Evolutionary conservation across 2,797 vertebrate species (phyloP).

Genomic region (Geotrypetes seraphini): DNA sequence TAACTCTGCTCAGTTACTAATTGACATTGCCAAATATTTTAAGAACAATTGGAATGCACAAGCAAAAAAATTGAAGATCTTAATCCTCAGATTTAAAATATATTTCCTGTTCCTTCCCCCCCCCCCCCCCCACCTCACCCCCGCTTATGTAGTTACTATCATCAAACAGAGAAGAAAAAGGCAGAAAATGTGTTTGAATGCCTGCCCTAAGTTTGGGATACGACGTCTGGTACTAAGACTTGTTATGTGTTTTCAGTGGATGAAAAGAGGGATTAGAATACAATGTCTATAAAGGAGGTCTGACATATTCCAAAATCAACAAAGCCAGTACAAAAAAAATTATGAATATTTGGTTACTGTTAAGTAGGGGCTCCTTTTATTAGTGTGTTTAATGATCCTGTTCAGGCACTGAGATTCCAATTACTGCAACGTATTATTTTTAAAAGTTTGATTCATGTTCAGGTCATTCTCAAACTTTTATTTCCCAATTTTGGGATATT

Average conservation of each 20-base stretch:
- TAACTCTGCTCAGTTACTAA: constrained; percentile 99
- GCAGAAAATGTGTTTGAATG: constrained; percentile 65
- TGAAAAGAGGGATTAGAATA: constrained; percentile 50
- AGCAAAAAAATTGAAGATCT: constrained; percentile 82
- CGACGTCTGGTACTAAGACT: constrained; percentile 67
- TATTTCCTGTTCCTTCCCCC: constrained; percentile 21
- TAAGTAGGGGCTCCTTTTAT: no score
- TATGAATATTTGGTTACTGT: constrained; percentile 34
- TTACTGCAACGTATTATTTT: no score
- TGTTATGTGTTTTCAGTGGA: constrained; percentile 71
- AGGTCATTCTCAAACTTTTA: no score
- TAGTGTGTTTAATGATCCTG: constrained; percentile 79
- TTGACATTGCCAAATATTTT: constrained; percentile 99
- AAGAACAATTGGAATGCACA: constrained; percentile 99
- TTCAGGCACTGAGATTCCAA: constrained; percentile 80
- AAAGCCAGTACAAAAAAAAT: constrained; percentile 36
- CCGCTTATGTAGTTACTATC: constrained; percentile 56
- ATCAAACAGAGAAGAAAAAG: constrained; percentile 17
- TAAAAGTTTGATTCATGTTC: no score
- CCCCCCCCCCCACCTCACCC: constrained; percentile 35
- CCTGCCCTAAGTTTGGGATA: constrained; percentile 66
- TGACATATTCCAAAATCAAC: constrained; percentile 41
- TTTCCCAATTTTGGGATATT: no score
- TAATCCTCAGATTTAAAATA: constrained; percentile 88
- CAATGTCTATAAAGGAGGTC: constrained; percentile 41